Conservation (phyloP, 2,113 vertebrate species). For the Mohoua ochrocephala region DNA sequence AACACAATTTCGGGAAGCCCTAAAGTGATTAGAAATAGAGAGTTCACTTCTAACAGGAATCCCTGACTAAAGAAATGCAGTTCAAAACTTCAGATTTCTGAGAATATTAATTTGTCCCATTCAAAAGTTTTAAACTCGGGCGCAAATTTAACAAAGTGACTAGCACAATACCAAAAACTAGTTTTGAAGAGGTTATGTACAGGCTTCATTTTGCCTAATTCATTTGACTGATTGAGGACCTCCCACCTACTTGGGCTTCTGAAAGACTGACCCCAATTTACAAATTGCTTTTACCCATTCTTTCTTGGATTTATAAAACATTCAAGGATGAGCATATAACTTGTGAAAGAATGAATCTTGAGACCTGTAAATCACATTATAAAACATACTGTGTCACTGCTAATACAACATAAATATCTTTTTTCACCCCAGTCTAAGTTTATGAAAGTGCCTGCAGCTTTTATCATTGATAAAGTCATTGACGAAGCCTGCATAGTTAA, state of each 20-base stretch:
- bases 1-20: background rate
- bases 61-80: background rate
- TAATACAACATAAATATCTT: constrained; percentile 24
- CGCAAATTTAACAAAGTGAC: background rate
- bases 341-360: constrained; percentile 8
- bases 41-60: background rate
- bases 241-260: background rate
- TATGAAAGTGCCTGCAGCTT: constrained; percentile 8
- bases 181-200: background rate
- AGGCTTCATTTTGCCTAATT: background rate
- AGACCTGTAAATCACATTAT: constrained; percentile 48
- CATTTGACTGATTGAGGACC: background rate
- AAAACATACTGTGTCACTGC: constrained; percentile 44
- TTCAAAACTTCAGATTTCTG: background rate
- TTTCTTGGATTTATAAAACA: constrained; percentile 12
- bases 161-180: background rate
- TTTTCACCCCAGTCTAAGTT: constrained; percentile 18
- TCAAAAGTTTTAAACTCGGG: background rate
- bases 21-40: background rate
- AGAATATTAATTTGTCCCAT: background rate
- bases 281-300: background rate
- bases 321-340: background rate
- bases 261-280: background rate
- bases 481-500: background rate
- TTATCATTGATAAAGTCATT: constrained; percentile 27